Percentiles rank a stretch among this genome's conserved stretches.
Evolutionary conservation across 1,140 invertebrate species (phyloP).

Genomic region (Diorhabda sublineata): DNA sequence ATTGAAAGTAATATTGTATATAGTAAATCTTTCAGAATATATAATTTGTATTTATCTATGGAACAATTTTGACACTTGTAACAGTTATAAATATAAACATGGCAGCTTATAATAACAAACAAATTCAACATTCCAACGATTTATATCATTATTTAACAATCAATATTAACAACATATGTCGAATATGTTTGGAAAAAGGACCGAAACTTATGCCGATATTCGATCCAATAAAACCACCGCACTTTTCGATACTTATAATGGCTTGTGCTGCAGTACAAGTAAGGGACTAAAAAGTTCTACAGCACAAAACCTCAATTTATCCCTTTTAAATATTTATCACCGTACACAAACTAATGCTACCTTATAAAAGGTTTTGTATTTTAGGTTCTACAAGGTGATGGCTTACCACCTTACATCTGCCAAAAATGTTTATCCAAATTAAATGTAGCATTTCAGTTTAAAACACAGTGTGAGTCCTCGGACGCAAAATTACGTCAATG

Average conservation of each 20-base stretch:
- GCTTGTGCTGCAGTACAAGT: conserved; percentile 61
- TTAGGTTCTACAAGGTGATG: conserved; percentile 59
- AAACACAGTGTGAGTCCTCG: conserved; percentile 61
- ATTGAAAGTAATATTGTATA: too few species aligned
- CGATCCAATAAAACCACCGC: conserved; percentile 53
- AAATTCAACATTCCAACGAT: conserved; percentile 33
- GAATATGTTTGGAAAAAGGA: conserved; percentile 61
- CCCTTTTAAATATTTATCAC: background rate
- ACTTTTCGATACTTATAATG: conserved; percentile 58
- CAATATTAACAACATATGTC: conserved; percentile 54
- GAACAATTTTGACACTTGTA: too few species aligned
- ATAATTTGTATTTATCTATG: too few species aligned
- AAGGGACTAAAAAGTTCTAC: conserved; percentile 18
- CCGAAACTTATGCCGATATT: conserved; percentile 61
- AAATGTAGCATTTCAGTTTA: conserved; percentile 63
- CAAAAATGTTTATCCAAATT: conserved; percentile 62
- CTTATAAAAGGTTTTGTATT: conserved; percentile 16
- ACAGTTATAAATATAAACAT: conserved; percentile 2
- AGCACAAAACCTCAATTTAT: background rate
- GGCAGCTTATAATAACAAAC: conserved; percentile 32
- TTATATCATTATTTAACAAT: conserved; percentile 44
- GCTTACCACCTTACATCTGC: conserved; percentile 61
- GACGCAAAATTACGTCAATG: conserved; percentile 59
- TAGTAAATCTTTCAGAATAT: too few species aligned
- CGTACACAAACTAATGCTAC: background rate